Evolutionary conservation across 35 echinoderm and acorn worm species (phyloP).

Genomic region (Diadema setosum): DNA sequence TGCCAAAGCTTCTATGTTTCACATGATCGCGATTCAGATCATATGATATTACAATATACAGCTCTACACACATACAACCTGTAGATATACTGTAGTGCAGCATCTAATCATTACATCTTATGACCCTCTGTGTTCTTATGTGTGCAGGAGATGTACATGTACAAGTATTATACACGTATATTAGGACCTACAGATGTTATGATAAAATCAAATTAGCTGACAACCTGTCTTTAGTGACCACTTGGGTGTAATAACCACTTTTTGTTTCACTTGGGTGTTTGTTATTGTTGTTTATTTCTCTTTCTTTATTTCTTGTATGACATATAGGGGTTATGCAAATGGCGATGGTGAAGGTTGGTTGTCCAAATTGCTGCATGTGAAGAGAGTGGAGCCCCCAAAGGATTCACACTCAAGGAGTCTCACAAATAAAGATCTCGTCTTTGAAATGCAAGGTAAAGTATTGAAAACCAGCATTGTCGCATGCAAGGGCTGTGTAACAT

Average conservation of each 20-base stretch:
- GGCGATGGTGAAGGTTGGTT: slow-evolving; percentile 18
- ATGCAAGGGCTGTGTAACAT: neutral
- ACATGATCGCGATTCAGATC: no score
- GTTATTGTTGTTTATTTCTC: neutral
- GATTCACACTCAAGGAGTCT: slow-evolving; percentile 64
- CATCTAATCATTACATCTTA: no score
- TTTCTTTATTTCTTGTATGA: neutral
- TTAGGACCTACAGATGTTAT: neutral
- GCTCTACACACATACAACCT: no score
- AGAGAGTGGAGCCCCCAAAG: slow-evolving; percentile 66
- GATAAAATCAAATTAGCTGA: neutral
- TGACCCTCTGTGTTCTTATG: neutral
- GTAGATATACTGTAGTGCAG: no score
- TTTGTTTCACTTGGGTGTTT: neutral
- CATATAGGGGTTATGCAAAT: neutral
- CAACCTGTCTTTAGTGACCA: neutral
- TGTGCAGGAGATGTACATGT: neutral
- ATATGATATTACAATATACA: no score
- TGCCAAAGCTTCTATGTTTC: no score
- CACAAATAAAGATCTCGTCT: slow-evolving; percentile 80
- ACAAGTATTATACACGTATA: neutral
- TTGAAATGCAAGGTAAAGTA: slow-evolving; percentile 84
- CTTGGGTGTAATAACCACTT: neutral
- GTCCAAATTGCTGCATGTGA: slow-evolving; percentile 30
- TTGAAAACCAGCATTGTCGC: neutral